Base-by-base conservation (phyloP, 2,797 vertebrate genomes). In the Gymnodraco acuticeps region DNA sequence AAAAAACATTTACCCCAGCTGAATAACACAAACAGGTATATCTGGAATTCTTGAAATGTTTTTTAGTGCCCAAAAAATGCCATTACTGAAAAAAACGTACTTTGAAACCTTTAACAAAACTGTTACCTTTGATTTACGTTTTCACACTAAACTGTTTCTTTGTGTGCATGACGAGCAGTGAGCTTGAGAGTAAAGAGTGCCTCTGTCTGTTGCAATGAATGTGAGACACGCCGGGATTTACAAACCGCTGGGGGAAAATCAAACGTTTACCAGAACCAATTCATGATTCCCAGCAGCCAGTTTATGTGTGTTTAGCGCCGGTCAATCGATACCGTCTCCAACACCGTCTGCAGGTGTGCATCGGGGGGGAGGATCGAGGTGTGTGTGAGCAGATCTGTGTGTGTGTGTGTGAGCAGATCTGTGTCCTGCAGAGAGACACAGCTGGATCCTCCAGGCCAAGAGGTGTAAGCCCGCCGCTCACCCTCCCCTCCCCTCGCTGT, bases 361-460 rank as follows among this genome's bases (percentile, higher is more conserved):
- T 66, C 60, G 4, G 76, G 41, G 33, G 56, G 12, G 75, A 74
- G 43, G 64, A 70, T 73, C 27, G 52, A 15, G 59, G 66, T 66
- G 56, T 64, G 65, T 38, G 63, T 38, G 70, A 56, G 64, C n/a
- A 50, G 20, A 63, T 60, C 59, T 66, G 52, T 63, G 23, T 23
- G 23, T 23, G 23, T 23, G 3, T 27, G 64, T 38, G 64, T 59
- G 73, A 64, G 70, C 56, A 70, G 59, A 75, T 82, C 69, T 77
- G 71, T 61, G 81, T 87, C 88, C 80, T 77, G 64, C 77, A 70
- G 73, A 62, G 88, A 83, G 64, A 79, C 85, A 75, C 88, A 92
- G 89, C 87, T 91, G 88, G 86, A 88, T 86, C 65, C 84, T 87
- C 65, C 55, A 75, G 91, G 90, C 89, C 87, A 82, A 79, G 33